Evolutionary conservation across 2,113 vertebrate genomes (phyloP).

Genomic region (Colius striatus): DNA sequence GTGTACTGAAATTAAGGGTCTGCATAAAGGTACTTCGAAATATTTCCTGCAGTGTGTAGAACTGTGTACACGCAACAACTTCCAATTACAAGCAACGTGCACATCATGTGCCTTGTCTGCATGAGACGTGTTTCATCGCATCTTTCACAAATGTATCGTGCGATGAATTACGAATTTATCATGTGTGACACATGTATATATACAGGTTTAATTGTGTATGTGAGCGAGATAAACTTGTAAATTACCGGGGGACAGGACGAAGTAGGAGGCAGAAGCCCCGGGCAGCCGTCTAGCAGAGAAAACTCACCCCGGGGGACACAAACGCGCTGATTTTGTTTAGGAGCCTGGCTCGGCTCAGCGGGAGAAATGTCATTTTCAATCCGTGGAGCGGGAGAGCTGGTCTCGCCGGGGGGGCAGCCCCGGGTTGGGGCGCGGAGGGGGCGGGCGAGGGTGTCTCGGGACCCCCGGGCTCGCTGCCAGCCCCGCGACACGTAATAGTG

Average conservation of each 20-base stretch:
- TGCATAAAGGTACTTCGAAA: not conserved
- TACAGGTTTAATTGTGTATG: not conserved
- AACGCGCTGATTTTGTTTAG: slow-evolving; percentile 13
- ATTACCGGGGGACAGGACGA: not conserved
- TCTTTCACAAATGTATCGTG: not conserved
- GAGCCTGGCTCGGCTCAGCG: not conserved
- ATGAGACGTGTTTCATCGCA: not conserved
- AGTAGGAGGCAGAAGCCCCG: not conserved
- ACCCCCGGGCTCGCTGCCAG: not conserved
- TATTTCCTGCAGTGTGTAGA: not conserved
- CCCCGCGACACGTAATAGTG: not conserved
- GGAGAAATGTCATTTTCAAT: not conserved
- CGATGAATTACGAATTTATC: not conserved
- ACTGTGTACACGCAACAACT: not conserved
- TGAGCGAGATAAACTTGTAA: accelerated
- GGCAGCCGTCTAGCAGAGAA: not conserved
- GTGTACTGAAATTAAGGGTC: not conserved
- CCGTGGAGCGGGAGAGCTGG: not conserved
- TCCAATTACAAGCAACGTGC: not conserved
- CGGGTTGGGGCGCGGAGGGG: not conserved
- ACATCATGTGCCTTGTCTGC: not conserved
- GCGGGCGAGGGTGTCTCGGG: not conserved
- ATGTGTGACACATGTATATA: not conserved
- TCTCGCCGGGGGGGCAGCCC: not conserved
- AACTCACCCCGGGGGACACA: not conserved